Base-by-base conservation (phyloP, 2,797 vertebrate species). In the Allobates femoralis region DNA sequence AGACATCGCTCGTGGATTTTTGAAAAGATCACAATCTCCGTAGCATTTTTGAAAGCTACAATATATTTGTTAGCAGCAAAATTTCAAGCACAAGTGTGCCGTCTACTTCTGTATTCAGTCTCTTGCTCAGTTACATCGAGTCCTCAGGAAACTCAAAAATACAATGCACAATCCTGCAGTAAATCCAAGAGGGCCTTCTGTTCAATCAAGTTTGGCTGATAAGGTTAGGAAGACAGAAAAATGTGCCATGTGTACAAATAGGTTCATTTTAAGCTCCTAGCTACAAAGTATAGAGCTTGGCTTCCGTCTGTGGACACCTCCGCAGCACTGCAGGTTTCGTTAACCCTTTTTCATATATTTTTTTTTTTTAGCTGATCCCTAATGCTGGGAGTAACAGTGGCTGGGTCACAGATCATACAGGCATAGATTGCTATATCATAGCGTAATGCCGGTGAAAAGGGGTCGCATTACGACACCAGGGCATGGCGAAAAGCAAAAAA, bases 11-110 rank as follows among this genome's bases (percentile, higher is more conserved):
- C 26, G 74, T 50, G n/a, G 6, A 37, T 74, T 50, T 75, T 6
- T 60, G 53, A 74, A 73, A 74, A 83, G 81, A 73, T 83, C 81
- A 83, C n/a, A 71, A 53, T 41, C 30, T 53, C 23, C 19, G 1
- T 3, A 53, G 67, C 28, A n/a, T 67, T 53, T 56, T 26, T 73
- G 69, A 71, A 82, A 56, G 30, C 66, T 60, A 83, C 69, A 50
- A 41, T 74, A 74, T 50, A 58, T 55, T 8, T 37, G 51, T 53
- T 19, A 28, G 34, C 19, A 74, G 67, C 81, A 73, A 12, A 37
- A 56, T 69, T 51, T 15, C 41, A 41, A 64, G 79, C 46, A 30
- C 19, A 53, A 30, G 18, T 3, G 41, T 16, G 23, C 19, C 0
- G 30, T 26, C 34, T 56, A n/a, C 21, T 34, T 80, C 32, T 51